phyloP scores from a whole-genome alignment of 2,888 invertebrate genomes.

The Xestobium rufovillosum region DNA sequence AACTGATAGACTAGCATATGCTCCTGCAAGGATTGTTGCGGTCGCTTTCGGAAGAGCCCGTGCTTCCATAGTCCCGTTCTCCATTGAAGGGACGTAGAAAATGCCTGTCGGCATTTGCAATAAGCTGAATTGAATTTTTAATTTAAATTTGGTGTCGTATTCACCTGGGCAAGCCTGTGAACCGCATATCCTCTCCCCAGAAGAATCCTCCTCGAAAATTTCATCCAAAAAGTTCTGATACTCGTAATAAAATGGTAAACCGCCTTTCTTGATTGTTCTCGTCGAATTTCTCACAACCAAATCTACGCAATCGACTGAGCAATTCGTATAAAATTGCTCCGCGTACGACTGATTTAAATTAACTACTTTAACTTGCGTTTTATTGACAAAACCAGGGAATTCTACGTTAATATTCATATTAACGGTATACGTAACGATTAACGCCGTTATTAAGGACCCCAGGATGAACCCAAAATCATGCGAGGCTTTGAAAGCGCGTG shows the following conservation, averaged over 20 bases:
- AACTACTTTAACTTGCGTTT: too few relatives aligned
- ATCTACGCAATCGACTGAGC: not conserved
- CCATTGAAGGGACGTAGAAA: too few relatives aligned
- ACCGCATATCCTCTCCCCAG: constrained; percentile 52
- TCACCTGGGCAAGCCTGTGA: constrained; percentile 52
- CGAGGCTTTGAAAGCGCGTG: constrained; percentile 49
- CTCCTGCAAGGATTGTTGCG: constrained; percentile 38
- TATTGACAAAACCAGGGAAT: too few relatives aligned
- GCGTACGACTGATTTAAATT: too few relatives aligned
- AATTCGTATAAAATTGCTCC: too few relatives aligned
- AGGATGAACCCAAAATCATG: constrained; percentile 52
- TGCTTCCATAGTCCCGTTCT: too few relatives aligned
- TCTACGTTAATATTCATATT: constrained; percentile 18
- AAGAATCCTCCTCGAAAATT: constrained; percentile 48
- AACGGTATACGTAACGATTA: constrained; percentile 36
- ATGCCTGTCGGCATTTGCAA: too few relatives aligned
- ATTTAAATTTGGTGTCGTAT: too few relatives aligned
- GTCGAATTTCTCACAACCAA: not conserved
- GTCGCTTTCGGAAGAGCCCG: constrained; percentile 37
- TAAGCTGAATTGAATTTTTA: too few relatives aligned
- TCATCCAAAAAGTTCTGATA: constrained; percentile 41
- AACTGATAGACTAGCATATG: constrained; percentile 44
- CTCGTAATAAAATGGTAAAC: too few relatives aligned
- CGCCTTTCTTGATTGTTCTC: too few relatives aligned
- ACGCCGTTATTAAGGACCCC: constrained; percentile 47